Percentiles rank a stretch among this genome's conserved stretches.
phyloP scores from a whole-genome alignment of 2,888 invertebrate species.

The Augiades crinisus region DNA sequence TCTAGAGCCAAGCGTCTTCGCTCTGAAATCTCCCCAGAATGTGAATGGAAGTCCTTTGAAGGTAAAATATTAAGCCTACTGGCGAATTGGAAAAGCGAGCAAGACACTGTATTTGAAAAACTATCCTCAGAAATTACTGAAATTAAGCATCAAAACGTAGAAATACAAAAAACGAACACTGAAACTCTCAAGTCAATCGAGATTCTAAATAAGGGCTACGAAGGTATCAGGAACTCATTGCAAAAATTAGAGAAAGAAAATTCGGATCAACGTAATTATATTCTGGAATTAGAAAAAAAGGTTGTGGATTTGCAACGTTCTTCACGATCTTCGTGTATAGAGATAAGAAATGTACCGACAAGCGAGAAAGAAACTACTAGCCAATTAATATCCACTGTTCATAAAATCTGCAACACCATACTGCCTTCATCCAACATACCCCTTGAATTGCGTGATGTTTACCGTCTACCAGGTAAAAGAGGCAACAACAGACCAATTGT shows the following conservation, averaged over 20 bases:
- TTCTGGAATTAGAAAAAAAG: constrained; percentile 5
- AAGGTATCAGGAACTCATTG: background rate
- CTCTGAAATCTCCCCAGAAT: background rate
- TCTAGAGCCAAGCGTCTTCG: background rate
- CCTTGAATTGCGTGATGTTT: constrained; percentile 4
- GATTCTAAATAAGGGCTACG: background rate
- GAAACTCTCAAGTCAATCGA: background rate
- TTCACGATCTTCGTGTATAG: constrained; percentile 7
- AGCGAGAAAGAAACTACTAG: constrained; percentile 7
- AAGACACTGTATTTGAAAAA: background rate
- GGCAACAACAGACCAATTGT: constrained; percentile 9
- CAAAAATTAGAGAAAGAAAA: constrained; percentile 1
- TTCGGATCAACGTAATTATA: constrained; percentile 2
- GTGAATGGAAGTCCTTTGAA: background rate
- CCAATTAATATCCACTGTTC: background rate
- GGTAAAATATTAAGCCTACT: background rate
- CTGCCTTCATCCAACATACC: background rate
- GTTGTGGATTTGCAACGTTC: background rate
- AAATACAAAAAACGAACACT: background rate
- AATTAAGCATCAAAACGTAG: background rate
- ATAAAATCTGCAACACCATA: constrained; percentile 9
- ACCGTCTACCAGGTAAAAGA: constrained; percentile 13
- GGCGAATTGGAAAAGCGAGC: background rate
- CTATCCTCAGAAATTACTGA: background rate
- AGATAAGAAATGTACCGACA: constrained; percentile 8